Base-by-base conservation (phyloP, 2,113 vertebrate genomes). In the Pseudolaguvia tuberculata region DNA sequence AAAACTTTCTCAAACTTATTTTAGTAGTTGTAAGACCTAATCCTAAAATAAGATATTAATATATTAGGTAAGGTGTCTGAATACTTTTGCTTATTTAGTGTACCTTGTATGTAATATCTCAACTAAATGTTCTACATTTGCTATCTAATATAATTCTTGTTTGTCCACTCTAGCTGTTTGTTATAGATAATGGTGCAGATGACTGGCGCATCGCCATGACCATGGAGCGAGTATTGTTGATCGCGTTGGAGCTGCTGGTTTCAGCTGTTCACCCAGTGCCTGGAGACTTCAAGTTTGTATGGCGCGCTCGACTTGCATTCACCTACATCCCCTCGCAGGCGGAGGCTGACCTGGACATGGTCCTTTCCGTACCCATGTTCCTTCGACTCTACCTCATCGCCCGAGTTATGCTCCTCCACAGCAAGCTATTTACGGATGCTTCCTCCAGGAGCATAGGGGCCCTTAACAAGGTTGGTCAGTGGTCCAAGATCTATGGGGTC, bases 131-230 rank as follows among this genome's bases (percentile, higher is more conserved):
- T 65, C 23, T 65, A 2, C 23, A 47, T n/a, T 45, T 6, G 12
- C 0, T 66, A 25, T 48, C 42, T 17, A 42, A 31, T 29, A 15
- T 27, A 73, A 51, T 52, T 23, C 47, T 53, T 72, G 20, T 80
- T 82, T 72, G 69, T 83, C 63, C 45, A 70, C 59, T 23, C 50
- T 82, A 99, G 97, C 94, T 99, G 74, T 98, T 98, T 4, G 92
- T 98, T 88, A 97, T 98, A 2, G 97, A 99, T 92, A 98, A 98
- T 0, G 96, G 97, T 1, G 97, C 97, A 0, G 97, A 99, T 2
- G 97, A 99, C 93, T 99, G 97, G 96, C 91, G 97, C 82, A 99
- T 99, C 59, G 97, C 97, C 29, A 99, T 99, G 96, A 98, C 95
- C 0, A 94, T 95, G 11, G 96, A 99, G 86, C 91, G 96, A 78